These are phyloP conservation scores for Exocentrus adspersus DNA, from an alignment of 2,888 invertebrate species.

Conservation along the genomic window DNA sequence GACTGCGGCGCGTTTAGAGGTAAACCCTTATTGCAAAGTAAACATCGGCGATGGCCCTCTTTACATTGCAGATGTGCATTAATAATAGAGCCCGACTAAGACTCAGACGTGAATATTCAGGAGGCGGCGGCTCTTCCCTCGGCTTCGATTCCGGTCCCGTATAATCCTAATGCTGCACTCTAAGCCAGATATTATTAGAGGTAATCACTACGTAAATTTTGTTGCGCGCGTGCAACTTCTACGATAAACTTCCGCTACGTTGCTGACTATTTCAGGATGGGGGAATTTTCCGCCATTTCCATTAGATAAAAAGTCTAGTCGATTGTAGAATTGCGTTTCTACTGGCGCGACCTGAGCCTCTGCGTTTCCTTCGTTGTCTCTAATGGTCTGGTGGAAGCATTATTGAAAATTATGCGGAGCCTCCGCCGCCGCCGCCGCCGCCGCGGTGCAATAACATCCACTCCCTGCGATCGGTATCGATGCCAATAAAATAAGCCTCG, in stretches of 20 bases:
- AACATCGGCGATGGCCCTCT: conserved; percentile 58
- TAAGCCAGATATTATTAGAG: conserved; percentile 27
- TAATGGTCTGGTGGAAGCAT: background rate
- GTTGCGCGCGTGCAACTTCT: conserved; percentile 2
- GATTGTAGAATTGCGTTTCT: too few species aligned
- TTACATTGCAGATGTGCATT: conserved; percentile 59
- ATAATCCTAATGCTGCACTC: conserved; percentile 34
- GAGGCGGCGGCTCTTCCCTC: conserved; percentile 26
- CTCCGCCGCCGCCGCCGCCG: too few species aligned
- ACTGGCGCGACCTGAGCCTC: too few species aligned
- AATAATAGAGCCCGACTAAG: conserved; percentile 52
- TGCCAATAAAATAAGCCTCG: conserved; percentile 21
- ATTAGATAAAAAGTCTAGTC: too few species aligned
- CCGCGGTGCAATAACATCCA: conserved; percentile 1
- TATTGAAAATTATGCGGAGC: background rate
- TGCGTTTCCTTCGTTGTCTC: too few species aligned
- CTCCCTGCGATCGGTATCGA: background rate
- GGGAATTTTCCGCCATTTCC: too few species aligned
- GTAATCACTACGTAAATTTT: conserved; percentile 19
- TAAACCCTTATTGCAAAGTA: conserved; percentile 55
- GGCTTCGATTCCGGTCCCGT: conserved; percentile 31
- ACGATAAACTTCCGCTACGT: too few species aligned
- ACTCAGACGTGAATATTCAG: conserved; percentile 49
- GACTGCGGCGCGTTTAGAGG: conserved; percentile 45
- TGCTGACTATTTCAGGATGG: too few species aligned